phyloP scores from a whole-genome alignment of 2,797 vertebrate genomes.

The Borostomias antarcticus region DNA sequence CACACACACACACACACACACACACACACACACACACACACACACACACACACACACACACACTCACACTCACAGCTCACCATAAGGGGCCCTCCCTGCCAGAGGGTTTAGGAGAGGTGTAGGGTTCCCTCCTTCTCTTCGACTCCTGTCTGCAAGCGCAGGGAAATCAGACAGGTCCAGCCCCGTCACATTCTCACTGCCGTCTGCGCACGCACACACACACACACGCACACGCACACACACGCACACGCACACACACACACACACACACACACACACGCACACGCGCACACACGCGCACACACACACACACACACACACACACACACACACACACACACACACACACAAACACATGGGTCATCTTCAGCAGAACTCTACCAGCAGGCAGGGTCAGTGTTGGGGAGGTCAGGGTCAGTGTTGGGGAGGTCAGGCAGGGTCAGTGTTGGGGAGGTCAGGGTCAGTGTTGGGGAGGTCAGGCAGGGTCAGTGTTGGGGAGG shows the following conservation, averaged over 20 bases:
- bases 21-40: not conserved
- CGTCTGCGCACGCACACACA: constrained; percentile 74
- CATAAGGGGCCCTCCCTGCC: constrained; percentile 96
- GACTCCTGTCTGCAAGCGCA: constrained; percentile 93
- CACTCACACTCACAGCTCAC: constrained; percentile 78
- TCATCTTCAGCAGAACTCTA: not conserved
- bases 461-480: constrained; percentile 62
- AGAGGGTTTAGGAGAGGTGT: constrained; percentile 96
- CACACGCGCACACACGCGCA: constrained; percentile 32
- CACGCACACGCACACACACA: not conserved
- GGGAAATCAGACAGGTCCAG: constrained; percentile 98
- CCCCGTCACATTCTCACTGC: constrained; percentile 97
- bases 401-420: no score
- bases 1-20: constrained; percentile 5
- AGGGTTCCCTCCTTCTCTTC: constrained; percentile 95
- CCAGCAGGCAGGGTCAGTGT: not conserved
- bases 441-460: constrained; percentile 59
- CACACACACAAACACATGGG: not conserved
- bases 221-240: constrained; percentile 1
- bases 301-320: constrained; percentile 2
- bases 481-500: constrained; percentile 24
- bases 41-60: no score
- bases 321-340: not conserved
- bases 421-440: no score
- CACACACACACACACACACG: not conserved